Evolutionary conservation across 37 sponge, comb jelly and placozoan species (phyloP).

Genomic region (Cladorhizidae sp.): DNA sequence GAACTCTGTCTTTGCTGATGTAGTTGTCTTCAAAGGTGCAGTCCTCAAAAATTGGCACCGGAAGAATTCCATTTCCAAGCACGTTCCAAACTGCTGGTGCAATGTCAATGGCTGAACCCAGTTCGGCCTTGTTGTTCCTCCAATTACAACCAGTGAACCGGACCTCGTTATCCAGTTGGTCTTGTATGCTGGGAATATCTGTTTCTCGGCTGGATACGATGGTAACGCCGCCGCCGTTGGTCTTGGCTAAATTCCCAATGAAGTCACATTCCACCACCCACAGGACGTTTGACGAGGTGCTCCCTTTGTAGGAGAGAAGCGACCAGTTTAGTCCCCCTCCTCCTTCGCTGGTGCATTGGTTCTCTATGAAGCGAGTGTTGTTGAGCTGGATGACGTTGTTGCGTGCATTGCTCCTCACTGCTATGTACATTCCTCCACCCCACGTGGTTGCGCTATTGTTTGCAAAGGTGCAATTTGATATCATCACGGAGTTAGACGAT

Average conservation of each 20-base stretch:
- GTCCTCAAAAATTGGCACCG: conserved; percentile 5
- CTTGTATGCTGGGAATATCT: not conserved
- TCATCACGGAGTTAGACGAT: not conserved
- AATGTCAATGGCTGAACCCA: conserved; percentile 6
- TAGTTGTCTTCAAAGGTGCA: not conserved
- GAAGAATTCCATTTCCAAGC: not conserved
- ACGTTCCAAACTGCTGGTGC: not conserved
- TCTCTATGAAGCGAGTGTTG: not conserved
- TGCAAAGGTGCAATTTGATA: not conserved
- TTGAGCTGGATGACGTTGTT: not conserved
- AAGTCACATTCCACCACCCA: not conserved
- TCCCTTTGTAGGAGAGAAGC: not conserved
- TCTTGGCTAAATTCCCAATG: not conserved
- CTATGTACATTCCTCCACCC: conserved; percentile 3
- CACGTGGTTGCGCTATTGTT: not conserved
- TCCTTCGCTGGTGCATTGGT: not conserved
- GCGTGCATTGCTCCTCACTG: not conserved
- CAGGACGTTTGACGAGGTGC: not conserved
- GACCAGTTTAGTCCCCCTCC: not conserved
- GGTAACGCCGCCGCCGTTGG: not conserved
- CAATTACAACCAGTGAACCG: not conserved
- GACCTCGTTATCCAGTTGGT: not conserved
- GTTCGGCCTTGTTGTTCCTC: not conserved
- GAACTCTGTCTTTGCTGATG: not conserved
- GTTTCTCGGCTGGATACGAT: not conserved